Evolutionary conservation across 2,888 invertebrate genomes (phyloP), one percentile per base, ranked within the genome.

Genomic region (Cephus sareptanus): DNA sequence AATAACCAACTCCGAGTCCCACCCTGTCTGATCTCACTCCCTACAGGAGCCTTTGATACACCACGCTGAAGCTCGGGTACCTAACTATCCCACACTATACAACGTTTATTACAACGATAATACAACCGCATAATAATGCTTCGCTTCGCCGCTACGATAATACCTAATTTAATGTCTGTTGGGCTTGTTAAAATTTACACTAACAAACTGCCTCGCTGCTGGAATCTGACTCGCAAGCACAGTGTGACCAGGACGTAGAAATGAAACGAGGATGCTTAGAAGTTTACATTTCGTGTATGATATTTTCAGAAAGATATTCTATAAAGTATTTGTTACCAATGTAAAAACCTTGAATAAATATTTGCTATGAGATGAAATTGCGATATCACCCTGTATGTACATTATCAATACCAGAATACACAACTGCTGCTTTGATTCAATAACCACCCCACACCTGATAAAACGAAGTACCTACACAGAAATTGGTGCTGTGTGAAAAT

Each of bases 21-120:
- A 85, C 30, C 76, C 69, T 69, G 31, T 69, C 71, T 31, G 23
- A 56, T 56, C 23, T 56, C 56, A 56, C 56, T 23, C 56, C 56
- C 23, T 9, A 56, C 9, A 56, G 56, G 56, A 56, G 23, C 56
- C 56, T 56, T 23, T 56, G 56, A 56, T 56, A 56, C 56, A 56
- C 56, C 56, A 56, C 56, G 40, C 69, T 13, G 56, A n/a, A 34
- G 23, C 75, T 77, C 78, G 79, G 82, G 79, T 80, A 75, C 80
- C 78, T 33, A 30, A 34, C 74, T 56, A 73, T 69, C 77, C 34
- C 23, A 80, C 81, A 84, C 83, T 82, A 85, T 85, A 80, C 85
- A 85, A 83, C 84, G 83, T 85, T 88, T 86, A 86, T 87, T 85
- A 86, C 81, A 82, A 74, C 68, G 82, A 85, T 86, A 87, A 87